These are phyloP conservation scores for Phodopus roborovskii DNA, from an alignment of 2,113 vertebrate species.

Conservation along the genomic window DNA sequence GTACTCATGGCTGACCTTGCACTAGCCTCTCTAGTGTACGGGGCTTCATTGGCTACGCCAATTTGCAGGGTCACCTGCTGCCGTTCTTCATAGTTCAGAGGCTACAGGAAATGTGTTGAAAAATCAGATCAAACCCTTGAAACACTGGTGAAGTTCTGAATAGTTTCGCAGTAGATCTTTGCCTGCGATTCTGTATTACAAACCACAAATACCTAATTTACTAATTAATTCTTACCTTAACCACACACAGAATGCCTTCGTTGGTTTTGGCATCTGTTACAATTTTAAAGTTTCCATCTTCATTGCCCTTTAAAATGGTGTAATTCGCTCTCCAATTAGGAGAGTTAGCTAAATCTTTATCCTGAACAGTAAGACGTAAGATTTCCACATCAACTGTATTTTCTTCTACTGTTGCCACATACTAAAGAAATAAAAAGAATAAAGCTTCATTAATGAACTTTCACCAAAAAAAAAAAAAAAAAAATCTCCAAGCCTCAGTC, in stretches of 20 bases:
- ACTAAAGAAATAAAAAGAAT: slow-evolving; percentile 84
- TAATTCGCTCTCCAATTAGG: slow-evolving; percentile 90
- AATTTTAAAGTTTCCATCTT: slow-evolving; percentile 91
- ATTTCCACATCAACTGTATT: slow-evolving; percentile 88
- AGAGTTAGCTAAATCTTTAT: slow-evolving; percentile 89
- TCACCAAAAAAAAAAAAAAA: slow-evolving; percentile 28
- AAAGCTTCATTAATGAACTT: neutral
- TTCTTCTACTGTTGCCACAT: slow-evolving; percentile 86
- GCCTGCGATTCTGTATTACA: neutral
- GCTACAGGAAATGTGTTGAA: slow-evolving; percentile 81
- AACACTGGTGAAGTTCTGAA: neutral
- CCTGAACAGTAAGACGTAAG: slow-evolving; percentile 88
- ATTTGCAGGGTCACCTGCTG: slow-evolving; percentile 86
- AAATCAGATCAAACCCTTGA: slow-evolving; percentile 13
- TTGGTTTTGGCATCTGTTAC: slow-evolving; percentile 91
- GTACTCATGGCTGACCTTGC: slow-evolving; percentile 79
- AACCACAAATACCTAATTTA: neutral
- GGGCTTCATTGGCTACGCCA: slow-evolving; percentile 87
- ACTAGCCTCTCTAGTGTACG: slow-evolving; percentile 76
- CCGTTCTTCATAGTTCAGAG: slow-evolving; percentile 89
- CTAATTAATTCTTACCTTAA: slow-evolving; percentile 88
- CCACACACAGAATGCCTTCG: slow-evolving; percentile 89
- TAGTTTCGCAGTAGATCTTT: neutral
- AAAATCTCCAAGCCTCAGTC: neutral
- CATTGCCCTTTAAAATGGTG: slow-evolving; percentile 91